A percentile compares a stretch with the other conserved stretches of the same genome.
Evolutionary conservation across 2,113 vertebrate species (phyloP).

Genomic region (Paratilapia polleni): DNA sequence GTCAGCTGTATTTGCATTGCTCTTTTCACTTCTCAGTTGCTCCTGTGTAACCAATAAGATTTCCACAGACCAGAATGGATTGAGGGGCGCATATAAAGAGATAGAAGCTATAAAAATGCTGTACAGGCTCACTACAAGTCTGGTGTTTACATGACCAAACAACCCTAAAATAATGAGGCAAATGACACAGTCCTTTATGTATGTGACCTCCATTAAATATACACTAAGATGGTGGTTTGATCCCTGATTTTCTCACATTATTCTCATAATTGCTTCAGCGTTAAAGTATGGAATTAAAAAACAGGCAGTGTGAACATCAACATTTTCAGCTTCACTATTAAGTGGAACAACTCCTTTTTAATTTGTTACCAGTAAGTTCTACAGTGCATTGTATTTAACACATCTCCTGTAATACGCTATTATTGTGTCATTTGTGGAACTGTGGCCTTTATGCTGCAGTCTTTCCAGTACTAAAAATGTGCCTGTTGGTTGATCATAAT

Average conservation of each 20-base stretch:
- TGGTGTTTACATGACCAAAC: conserved; percentile 42
- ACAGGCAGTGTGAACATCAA: not conserved
- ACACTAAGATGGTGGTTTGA: conserved; percentile 13
- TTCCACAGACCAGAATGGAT: conserved; percentile 29
- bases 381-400: not conserved
- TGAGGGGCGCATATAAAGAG: conserved; percentile 20
- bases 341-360: not conserved
- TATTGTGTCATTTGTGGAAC: not conserved
- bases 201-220: conserved; percentile 38
- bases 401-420: not conserved
- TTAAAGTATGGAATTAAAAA: not conserved
- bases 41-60: conserved; percentile 31
- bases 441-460: not conserved
- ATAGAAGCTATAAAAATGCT: not conserved
- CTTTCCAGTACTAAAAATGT: conserved; percentile 1
- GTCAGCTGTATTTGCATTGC: conserved; percentile 15
- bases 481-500: conserved; percentile 43
- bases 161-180: conserved; percentile 37
- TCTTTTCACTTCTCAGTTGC: not conserved
- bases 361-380: not conserved
- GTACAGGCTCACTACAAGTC: not conserved
- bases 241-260: conserved; percentile 14
- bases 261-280: conserved; percentile 13
- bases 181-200: conserved; percentile 7
- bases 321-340: not conserved